Conservation (phyloP, 2,113 vertebrate species). For the Vulpes lagopus region DNA sequence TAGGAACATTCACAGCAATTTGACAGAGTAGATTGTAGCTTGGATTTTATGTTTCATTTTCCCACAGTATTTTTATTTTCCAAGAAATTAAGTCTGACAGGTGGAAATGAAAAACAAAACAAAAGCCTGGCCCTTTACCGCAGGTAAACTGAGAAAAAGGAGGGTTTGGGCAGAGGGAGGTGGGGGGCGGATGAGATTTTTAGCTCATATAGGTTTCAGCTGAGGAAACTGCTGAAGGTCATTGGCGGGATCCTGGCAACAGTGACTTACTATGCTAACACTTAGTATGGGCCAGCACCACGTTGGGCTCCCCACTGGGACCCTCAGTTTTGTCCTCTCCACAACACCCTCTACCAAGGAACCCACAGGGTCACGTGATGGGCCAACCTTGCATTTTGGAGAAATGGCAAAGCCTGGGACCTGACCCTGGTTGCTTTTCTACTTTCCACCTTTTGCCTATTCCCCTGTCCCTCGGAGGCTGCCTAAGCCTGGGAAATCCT, state of each 20-base stretch:
- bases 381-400: background rate
- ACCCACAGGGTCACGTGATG: background rate
- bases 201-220: background rate
- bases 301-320: too few species aligned
- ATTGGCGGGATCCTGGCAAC: background rate
- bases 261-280: fast-evolving
- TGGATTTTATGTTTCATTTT: background rate
- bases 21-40: background rate
- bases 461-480: fast-evolving
- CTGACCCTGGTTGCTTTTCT: background rate
- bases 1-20: background rate
- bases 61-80: background rate
- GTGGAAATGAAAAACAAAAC: background rate
- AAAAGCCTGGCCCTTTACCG: background rate
- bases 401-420: background rate
- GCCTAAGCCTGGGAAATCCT: fast-evolving
- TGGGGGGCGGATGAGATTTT: background rate
- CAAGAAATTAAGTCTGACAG: background rate
- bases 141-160: background rate
- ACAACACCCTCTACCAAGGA: background rate
- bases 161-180: background rate
- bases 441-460: fast-evolving
- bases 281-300: fast-evolving
- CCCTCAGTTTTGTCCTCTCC: background rate
- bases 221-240: background rate